phyloP scores from a whole-genome alignment of 2,888 invertebrate species.

The Steinernema scapterisci region DNA sequence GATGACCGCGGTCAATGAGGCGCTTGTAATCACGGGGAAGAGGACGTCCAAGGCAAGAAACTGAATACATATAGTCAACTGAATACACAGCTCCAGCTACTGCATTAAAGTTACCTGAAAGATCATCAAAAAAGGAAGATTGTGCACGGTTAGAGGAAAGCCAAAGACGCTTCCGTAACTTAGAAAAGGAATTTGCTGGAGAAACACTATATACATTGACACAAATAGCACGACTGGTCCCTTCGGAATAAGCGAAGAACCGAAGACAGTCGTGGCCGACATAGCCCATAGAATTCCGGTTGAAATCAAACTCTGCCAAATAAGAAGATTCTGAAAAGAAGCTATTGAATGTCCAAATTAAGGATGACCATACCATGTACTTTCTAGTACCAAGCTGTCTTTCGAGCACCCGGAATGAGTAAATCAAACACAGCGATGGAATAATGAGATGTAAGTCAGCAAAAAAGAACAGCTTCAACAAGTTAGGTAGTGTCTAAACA shows the following conservation, averaged over 20 bases:
- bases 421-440: background rate
- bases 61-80: no score
- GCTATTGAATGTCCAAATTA: background rate
- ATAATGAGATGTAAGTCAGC: background rate
- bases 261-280: background rate
- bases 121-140: background rate
- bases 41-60: background rate
- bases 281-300: background rate
- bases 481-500: background rate
- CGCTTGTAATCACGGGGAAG: background rate
- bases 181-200: background rate
- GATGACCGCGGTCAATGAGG: background rate
- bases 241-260: background rate
- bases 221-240: background rate
- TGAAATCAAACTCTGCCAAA: background rate
- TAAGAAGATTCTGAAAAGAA: slow-evolving; percentile 1
- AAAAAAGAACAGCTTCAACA: background rate
- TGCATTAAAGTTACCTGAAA: background rate
- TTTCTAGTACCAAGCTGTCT: slow-evolving; percentile 8
- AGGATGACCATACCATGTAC: slow-evolving; percentile 2
- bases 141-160: background rate
- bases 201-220: background rate
- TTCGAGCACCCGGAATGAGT: slow-evolving; percentile 3
- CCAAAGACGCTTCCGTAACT: slow-evolving; percentile 1
- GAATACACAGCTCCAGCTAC: no score